These are phyloP conservation scores for Penaeus indicus DNA, from an alignment of 1,140 invertebrate species.

Conservation along the genomic window DNA sequence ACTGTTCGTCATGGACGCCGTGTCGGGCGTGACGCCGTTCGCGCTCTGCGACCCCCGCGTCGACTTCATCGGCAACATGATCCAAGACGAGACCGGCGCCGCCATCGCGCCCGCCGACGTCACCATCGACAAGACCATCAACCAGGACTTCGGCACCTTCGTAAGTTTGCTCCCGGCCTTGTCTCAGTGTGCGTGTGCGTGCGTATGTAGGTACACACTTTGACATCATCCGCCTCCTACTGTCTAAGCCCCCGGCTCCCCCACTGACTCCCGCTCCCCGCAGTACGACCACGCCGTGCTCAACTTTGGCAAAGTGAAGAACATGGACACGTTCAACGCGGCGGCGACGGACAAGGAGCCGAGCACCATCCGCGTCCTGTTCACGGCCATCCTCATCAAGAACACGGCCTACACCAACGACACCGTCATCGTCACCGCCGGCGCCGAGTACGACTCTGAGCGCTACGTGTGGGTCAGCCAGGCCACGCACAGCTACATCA, in stretches of 20 bases:
- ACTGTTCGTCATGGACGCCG: slow-evolving; percentile 67
- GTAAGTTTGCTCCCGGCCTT: slow-evolving; percentile 1
- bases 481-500: slow-evolving; percentile 57
- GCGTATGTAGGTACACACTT: background rate
- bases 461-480: slow-evolving; percentile 72
- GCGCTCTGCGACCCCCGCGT: slow-evolving; percentile 65
- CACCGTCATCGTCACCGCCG: slow-evolving; percentile 71
- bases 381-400: slow-evolving; percentile 70
- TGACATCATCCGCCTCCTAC: background rate
- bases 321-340: slow-evolving; percentile 67
- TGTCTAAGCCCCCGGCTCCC: background rate
- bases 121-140: background rate
- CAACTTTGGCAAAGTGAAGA: slow-evolving; percentile 69
- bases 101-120: slow-evolving; percentile 3
- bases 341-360: slow-evolving; percentile 64
- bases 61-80: slow-evolving; percentile 27
- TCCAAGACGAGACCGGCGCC: slow-evolving; percentile 6
- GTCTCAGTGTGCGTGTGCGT: background rate
- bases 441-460: slow-evolving; percentile 71
- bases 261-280: slow-evolving; percentile 25
- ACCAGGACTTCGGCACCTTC: slow-evolving; percentile 24
- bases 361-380: slow-evolving; percentile 69
- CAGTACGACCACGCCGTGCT: slow-evolving; percentile 72
- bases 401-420: slow-evolving; percentile 66
- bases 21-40: slow-evolving; percentile 62